Evolutionary conservation across 2,888 invertebrate genomes (phyloP), one percentile per base, ranked within the genome.

Genomic region (Sympetrum striolatum): DNA sequence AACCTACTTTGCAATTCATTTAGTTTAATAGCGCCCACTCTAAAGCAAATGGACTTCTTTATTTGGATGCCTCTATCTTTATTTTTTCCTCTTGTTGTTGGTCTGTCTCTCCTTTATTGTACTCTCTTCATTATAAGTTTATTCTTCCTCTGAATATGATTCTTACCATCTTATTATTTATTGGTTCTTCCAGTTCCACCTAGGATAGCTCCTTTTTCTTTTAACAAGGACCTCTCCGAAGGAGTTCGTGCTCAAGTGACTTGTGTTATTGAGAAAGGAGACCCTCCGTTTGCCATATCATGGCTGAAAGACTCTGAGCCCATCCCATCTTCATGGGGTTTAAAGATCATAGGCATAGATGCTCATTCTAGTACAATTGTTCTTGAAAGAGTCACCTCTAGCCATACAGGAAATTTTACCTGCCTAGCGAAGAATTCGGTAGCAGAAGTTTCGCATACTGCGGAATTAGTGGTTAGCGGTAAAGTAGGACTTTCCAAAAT

Each of bases 391-490:
- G 92, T 93, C 90, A 92, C 92, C 91, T 92, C 92, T 48, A 91
- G 92, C 48, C 93, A 93, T 91, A 92, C 92, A 90, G 93, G 93
- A 81, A 93, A 93, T 91, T 93, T 93, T 92, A 93, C 93, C 31
- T 93, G 93, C 91, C 91, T 92, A 58, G 93, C 93, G 39, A 92
- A 91, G 80, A 93, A 93, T 91, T 92, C 92, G 22, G 93, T 93
- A 18, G 93, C 93, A 90, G 92, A 92, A 25, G 93, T 93, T 58
- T 91, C 91, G 35, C 92, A 92, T 91, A 93, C 93, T 90, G 94
- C 94, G 31, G 91, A 92, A 31, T 93, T 94, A 14, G 93, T 93
- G 82, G 94, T 94, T 31, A 93, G 94, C 91, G 94, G 94, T 94
- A 93, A 93, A 90, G 90, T 91, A 90, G 90, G 90, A 90, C 64